Base-by-base conservation (phyloP, 92 coral and sea anemone species). In the Zoanthus gigantus region DNA sequence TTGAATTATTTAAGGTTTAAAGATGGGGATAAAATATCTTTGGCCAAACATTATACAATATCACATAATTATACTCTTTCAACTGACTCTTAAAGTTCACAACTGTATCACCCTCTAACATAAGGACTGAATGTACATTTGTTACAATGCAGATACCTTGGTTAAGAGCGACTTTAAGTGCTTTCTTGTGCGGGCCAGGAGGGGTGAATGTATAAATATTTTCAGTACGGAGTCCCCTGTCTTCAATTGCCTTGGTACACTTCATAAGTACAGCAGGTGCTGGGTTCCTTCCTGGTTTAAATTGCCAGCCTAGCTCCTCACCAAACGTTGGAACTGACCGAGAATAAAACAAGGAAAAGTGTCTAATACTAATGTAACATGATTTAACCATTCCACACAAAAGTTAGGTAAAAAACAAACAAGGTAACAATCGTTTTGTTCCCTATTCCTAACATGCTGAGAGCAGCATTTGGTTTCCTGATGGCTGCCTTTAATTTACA, bases 171-270 rank as follows among this genome's bases (percentile, higher is more conserved):
- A 93, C 87, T 83, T 92, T 93, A 60, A 97, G 92, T n/a, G 97
- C 89, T 68, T 91, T 89, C 84, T 97, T 97, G 57, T 90, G 93
- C 37, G 94, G 77, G 10, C 96, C 95, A 50, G 88, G 77, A 48
- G 99, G 97, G 18, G 87, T 90, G 6, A 71, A 79, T 11, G 90
- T 83, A 72, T 97, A 94, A 68, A 97, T 95, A 14, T 91, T 91
- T 47, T 92, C 84, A 2, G 85, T 83, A 14, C 86, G 72, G 29
- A 92, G 61, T 5, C 95, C 93, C 87, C 90, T 89, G 37, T 77
- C 88, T 82, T 96, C 98, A 29, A 96, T 77, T 45, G 99, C 99
- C 54, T 90, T 91, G 0, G 95, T 91, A 81, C 99, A 97, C 74
- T 97, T 97, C 84, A 91, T 94, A 10, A 97, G 86, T 12, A 94